Percentiles rank a stretch among this genome's conserved stretches.
phyloP scores from a whole-genome alignment of 2,888 invertebrate species.

The Sipunculus nudus region DNA sequence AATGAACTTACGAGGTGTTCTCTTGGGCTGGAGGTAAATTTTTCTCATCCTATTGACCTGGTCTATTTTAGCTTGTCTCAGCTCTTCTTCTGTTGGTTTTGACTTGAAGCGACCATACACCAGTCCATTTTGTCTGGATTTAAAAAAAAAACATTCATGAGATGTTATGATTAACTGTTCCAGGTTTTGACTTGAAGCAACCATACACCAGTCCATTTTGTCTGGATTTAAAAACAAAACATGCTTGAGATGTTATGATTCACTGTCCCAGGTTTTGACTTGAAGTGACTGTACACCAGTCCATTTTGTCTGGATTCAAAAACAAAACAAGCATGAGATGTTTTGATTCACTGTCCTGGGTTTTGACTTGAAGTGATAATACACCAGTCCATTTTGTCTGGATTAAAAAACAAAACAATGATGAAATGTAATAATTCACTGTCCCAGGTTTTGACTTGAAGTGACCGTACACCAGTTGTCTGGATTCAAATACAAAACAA shows the following conservation, averaged over 20 bases:
- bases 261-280: conserved; percentile 41
- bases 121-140: conserved; percentile 51
- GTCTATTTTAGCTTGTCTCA: conserved; percentile 53
- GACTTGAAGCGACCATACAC: conserved; percentile 56
- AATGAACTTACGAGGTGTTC: conserved; percentile 13
- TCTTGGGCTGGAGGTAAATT: conserved; percentile 58
- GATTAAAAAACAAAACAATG: conserved; percentile 10
- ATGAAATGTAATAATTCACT: too few species aligned
- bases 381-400: conserved; percentile 56
- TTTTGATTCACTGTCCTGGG: too few species aligned
- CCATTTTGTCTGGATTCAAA: conserved; percentile 48
- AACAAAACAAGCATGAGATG: background rate
- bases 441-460: too few species aligned
- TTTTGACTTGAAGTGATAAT: conserved; percentile 50
- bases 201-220: conserved; percentile 58
- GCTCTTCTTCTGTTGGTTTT: conserved; percentile 44
- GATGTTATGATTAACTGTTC: too few species aligned
- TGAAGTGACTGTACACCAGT: conserved; percentile 57
- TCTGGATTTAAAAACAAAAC: conserved; percentile 38
- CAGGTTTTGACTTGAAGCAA: conserved; percentile 45
- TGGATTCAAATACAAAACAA: too few species aligned
- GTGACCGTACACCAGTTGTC: too few species aligned
- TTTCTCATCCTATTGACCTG: conserved; percentile 59
- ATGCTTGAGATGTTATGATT: background rate
- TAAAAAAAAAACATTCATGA: background rate